Base-by-base conservation (phyloP, 1,140 invertebrate species). In the Bathynomus jamesi region DNA sequence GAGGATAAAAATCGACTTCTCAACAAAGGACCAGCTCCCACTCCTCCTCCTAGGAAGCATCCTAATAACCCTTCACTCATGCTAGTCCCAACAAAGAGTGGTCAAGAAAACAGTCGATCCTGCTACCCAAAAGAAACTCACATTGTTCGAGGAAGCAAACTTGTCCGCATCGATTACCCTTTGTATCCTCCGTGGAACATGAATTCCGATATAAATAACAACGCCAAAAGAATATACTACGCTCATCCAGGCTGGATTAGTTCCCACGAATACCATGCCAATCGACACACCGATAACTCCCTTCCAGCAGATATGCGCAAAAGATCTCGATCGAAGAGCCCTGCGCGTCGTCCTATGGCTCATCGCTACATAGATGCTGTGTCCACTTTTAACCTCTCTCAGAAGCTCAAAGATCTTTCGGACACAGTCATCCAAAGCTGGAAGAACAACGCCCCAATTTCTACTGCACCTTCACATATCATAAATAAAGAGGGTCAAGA, bases 81-180 rank as follows among this genome's bases (percentile, higher is more conserved):
- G 4, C 67, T 78, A 2, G 74, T 78, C 8, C 76, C 76, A n/a
- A 78, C 76, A 8, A 78, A 78, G 61, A 76, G 70, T 28, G 76
- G 76, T n/a, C 71, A 70, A n/a, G 76, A 78, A 32, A 61, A 61
- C 21, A 65, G 64, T 28, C 40, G 69, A 3, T 65, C 75, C 3
- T 74, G 71, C 31, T 77, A 77, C 61, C 75, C 75, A n/a, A 77
- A 77, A 31, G 75, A 76, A 61, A 70, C 70, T 27, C 74, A 76
- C 68, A 74, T 76, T 29, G 63, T 77, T 2, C 65, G 73, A 21
- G 76, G 76, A 8, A 69, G 46, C 70, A 73, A 74, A 32, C 24
- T 75, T 17, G 63, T 73, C n/a, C 72, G 69, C 24, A 67, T 72
- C n/a, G 75, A 76, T n/a, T 64, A 66, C 29, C 69, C 75, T 0